Percentiles rank a stretch among this genome's conserved stretches.
Conservation (phyloP, 2,113 vertebrate genomes). For the Neofelis nebulosa region DNA sequence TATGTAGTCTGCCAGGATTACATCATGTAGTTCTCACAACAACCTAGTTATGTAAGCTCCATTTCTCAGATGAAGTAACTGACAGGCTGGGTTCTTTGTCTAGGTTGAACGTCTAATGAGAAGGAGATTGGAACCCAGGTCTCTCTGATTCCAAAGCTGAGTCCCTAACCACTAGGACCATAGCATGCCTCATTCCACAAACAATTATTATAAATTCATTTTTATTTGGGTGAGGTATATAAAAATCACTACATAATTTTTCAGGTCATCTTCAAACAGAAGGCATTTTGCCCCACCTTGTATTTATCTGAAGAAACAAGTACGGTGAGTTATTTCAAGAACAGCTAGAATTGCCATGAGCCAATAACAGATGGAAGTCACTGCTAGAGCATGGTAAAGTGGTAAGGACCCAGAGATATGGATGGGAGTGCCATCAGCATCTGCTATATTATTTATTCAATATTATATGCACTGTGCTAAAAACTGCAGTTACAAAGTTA, state of each 20-base stretch:
- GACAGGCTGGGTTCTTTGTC: not conserved
- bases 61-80: not conserved
- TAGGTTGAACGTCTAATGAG: not conserved
- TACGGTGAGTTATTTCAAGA: not conserved
- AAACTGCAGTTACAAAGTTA: not conserved
- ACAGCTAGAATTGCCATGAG: not conserved
- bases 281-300: not conserved
- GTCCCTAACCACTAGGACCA: not conserved
- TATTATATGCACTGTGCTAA: not conserved
- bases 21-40: not conserved
- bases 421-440: not conserved
- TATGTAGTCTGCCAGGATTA: not conserved
- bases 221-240: not conserved
- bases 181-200: not conserved
- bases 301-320: not conserved
- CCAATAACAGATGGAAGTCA: not conserved
- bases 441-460: not conserved
- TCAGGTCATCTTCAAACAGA: not conserved
- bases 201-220: not conserved
- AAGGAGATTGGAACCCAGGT: not conserved
- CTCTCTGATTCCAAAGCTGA: not conserved
- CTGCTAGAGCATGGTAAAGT: not conserved
- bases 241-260: constrained; percentile 14
- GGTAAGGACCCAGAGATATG: not conserved
- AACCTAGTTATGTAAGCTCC: not conserved